Evolutionary conservation across 2,113 vertebrate species (phyloP).

Genomic region (Aspidoscelis tigris): DNA sequence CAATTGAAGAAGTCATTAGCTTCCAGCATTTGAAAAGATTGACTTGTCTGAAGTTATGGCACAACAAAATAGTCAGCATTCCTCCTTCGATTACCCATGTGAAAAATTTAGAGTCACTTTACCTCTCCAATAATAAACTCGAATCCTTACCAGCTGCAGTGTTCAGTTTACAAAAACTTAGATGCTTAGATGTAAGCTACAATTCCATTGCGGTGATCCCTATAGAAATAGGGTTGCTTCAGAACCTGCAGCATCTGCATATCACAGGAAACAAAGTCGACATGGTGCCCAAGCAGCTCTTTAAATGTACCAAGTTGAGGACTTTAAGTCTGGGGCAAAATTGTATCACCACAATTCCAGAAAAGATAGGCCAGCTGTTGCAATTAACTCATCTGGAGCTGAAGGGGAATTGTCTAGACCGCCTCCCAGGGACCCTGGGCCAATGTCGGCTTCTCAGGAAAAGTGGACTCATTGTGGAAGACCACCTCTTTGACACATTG

Average conservation of each 20-base stretch:
- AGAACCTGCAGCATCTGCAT: slow-evolving; percentile 94
- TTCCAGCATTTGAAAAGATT: slow-evolving; percentile 98
- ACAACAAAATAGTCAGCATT: slow-evolving; percentile 96
- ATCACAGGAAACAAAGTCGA: slow-evolving; percentile 95
- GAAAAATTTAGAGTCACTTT: slow-evolving; percentile 94
- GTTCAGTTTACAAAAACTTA: slow-evolving; percentile 93
- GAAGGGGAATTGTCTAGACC: slow-evolving; percentile 96
- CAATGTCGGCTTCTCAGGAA: slow-evolving; percentile 90
- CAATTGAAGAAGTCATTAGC: slow-evolving; percentile 98
- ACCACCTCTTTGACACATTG: slow-evolving; percentile 95
- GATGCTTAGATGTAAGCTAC: slow-evolving; percentile 93
- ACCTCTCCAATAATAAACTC: slow-evolving; percentile 97
- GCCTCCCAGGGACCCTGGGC: slow-evolving; percentile 88
- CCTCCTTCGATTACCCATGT: slow-evolving; percentile 93
- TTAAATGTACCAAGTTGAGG: slow-evolving; percentile 94
- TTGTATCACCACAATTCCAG: slow-evolving; percentile 88
- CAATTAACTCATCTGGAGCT: slow-evolving; percentile 94
- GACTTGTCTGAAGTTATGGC: slow-evolving; percentile 96
- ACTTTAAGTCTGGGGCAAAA: slow-evolving; percentile 94
- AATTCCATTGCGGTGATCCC: slow-evolving; percentile 90
- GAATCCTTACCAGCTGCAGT: slow-evolving; percentile 89
- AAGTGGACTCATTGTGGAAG: slow-evolving; percentile 90
- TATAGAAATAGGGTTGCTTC: slow-evolving; percentile 88
- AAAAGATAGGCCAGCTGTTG: slow-evolving; percentile 89
- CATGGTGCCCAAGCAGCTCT: slow-evolving; percentile 91